Conservation (phyloP, 1,140 invertebrate genomes). For the Meteorus sp. region DNA sequence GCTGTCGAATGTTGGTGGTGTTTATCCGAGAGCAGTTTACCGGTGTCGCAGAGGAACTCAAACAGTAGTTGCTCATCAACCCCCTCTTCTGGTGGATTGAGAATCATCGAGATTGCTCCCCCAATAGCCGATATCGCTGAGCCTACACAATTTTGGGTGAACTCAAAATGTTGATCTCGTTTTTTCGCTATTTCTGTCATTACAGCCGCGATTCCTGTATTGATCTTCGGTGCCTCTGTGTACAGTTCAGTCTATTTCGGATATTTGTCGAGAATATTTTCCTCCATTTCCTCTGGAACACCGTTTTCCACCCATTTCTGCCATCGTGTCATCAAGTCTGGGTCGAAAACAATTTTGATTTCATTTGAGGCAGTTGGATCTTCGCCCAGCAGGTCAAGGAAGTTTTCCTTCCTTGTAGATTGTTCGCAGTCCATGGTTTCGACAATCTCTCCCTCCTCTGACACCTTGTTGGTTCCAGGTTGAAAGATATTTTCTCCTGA, state of each 20-base stretch:
- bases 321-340: constrained; percentile 19
- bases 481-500: too few species aligned
- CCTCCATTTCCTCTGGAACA: constrained; percentile 23
- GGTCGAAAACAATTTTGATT: constrained; percentile 9
- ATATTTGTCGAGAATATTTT: constrained; percentile 17
- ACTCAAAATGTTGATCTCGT: constrained; percentile 28
- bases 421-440: too few species aligned
- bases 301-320: constrained; percentile 7
- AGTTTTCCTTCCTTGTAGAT: too few species aligned
- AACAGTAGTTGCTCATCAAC: constrained; percentile 4
- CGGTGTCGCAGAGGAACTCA: constrained; percentile 17
- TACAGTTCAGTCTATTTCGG: constrained; percentile 19
- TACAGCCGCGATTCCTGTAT: neutral
- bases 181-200: constrained; percentile 28
- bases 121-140: constrained; percentile 21
- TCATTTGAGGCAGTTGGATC: constrained; percentile 19
- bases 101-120: constrained; percentile 26
- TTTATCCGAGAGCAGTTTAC: constrained; percentile 14
- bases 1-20: constrained; percentile 19
- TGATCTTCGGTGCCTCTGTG: constrained; percentile 5
- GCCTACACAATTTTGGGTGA: constrained; percentile 29
- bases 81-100: constrained; percentile 17
- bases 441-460: too few species aligned
- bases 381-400: constrained; percentile 16
- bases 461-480: too few species aligned